phyloP scores from a whole-genome alignment of 2,113 vertebrate species.

The Lanius ludovicianus region DNA sequence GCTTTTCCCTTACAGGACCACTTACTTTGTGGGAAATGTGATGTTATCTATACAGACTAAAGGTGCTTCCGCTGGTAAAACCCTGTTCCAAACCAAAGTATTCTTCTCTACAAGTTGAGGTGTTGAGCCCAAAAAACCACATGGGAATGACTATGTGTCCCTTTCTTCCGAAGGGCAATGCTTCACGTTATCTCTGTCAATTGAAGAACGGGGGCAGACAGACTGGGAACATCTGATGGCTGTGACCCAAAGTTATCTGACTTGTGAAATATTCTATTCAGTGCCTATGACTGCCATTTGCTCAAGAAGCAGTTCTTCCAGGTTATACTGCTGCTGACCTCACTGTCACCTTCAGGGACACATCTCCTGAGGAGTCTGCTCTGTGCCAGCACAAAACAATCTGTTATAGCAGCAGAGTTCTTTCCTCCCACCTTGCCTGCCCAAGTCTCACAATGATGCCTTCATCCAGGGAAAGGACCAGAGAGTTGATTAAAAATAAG shows the following conservation, averaged over 20 bases:
- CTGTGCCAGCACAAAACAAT: background rate
- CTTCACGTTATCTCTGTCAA: background rate
- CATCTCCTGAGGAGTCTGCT: background rate
- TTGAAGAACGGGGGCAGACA: background rate
- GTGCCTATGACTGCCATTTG: background rate
- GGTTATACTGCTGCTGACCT: background rate
- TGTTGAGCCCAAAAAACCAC: background rate
- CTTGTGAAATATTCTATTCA: background rate
- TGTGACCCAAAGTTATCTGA: background rate
- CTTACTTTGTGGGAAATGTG: background rate
- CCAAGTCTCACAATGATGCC: background rate
- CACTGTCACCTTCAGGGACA: background rate
- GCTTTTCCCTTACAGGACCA: background rate
- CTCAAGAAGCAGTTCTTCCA: background rate
- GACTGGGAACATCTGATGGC: background rate
- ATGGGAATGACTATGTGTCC: background rate
- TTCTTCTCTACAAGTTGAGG: background rate
- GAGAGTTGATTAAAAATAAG: slow-evolving; percentile 25
- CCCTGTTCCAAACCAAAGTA: background rate
- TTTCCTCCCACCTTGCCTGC: background rate
- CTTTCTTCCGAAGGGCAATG: background rate
- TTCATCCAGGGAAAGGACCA: background rate
- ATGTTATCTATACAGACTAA: background rate
- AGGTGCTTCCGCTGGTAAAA: background rate
- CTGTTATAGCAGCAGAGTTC: background rate